These are phyloP conservation scores for Ceratitis capitata DNA, from an alignment of 1,140 invertebrate genomes.

Conservation along the genomic window DNA sequence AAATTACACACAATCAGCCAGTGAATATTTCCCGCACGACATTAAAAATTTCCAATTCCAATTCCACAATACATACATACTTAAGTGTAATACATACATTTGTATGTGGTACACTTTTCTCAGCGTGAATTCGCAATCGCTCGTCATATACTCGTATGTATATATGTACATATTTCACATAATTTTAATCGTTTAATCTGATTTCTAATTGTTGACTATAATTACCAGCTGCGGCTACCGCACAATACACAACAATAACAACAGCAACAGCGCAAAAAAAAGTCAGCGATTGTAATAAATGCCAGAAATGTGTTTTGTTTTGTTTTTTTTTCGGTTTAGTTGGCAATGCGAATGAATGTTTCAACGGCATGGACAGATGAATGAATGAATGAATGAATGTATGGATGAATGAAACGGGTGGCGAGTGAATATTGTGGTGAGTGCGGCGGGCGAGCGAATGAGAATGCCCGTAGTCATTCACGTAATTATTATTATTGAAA, in stretches of 20 bases:
- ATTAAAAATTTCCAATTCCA: slow-evolving; percentile 10
- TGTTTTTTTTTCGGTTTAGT: too few species aligned
- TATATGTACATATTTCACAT: not conserved
- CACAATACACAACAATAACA: not conserved
- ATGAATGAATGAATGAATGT: not conserved
- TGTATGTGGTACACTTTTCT: too few species aligned
- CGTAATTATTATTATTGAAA: slow-evolving; percentile 38
- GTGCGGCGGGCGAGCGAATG: not conserved
- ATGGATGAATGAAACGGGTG: not conserved
- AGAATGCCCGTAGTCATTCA: slow-evolving; percentile 30
- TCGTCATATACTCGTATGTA: not conserved
- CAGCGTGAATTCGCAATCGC: slow-evolving; percentile 6
- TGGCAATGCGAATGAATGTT: not conserved
- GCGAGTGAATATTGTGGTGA: too few species aligned
- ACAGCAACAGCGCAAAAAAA: too few species aligned
- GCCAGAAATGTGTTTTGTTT: not conserved
- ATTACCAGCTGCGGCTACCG: slow-evolving; percentile 16
- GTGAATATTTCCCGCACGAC: not conserved
- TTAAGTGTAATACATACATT: too few species aligned
- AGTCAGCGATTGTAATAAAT: too few species aligned
- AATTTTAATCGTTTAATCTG: slow-evolving; percentile 35
- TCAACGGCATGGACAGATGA: not conserved
- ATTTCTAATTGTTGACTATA: slow-evolving; percentile 36
- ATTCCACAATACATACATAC: too few species aligned
- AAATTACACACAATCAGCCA: slow-evolving; percentile 10